phyloP scores from a whole-genome alignment of 2,888 invertebrate genomes.

The Macropis europaea region DNA sequence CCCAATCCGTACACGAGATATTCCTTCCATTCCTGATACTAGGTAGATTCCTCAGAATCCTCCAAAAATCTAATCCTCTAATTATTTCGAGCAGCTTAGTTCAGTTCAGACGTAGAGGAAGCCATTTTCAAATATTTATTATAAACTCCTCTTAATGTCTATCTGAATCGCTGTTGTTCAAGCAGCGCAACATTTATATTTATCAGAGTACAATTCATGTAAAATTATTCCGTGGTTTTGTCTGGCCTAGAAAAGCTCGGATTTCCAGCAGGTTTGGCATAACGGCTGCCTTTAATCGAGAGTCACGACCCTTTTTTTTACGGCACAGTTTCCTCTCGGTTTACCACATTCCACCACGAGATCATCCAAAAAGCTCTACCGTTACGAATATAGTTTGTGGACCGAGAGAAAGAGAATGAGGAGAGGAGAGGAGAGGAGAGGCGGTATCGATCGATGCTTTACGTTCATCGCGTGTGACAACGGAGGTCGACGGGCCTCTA shows the following conservation, averaged over 20 bases:
- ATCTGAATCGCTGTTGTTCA: too few species aligned
- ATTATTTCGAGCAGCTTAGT: too few species aligned
- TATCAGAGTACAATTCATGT: too few species aligned
- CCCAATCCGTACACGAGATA: too few species aligned
- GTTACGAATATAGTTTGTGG: not conserved
- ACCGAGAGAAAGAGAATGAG: not conserved
- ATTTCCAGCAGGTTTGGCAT: not conserved
- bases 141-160: too few species aligned
- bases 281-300: not conserved
- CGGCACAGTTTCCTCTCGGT: not conserved
- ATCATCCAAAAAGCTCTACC: slow-evolving; percentile 13
- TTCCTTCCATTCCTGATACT: too few species aligned
- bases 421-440: not conserved
- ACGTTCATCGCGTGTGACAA: slow-evolving; percentile 39
- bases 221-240: not conserved
- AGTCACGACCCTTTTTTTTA: not conserved
- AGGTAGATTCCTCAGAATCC: too few species aligned
- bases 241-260: not conserved
- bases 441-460: slow-evolving; percentile 44
- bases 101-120: too few species aligned
- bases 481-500: slow-evolving; percentile 28
- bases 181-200: too few species aligned
- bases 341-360: not conserved
- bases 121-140: too few species aligned
- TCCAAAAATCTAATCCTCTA: too few species aligned